These are phyloP conservation scores for Pyrrhosoma nymphula DNA, from an alignment of 2,888 invertebrate genomes.

Conservation along the genomic window DNA sequence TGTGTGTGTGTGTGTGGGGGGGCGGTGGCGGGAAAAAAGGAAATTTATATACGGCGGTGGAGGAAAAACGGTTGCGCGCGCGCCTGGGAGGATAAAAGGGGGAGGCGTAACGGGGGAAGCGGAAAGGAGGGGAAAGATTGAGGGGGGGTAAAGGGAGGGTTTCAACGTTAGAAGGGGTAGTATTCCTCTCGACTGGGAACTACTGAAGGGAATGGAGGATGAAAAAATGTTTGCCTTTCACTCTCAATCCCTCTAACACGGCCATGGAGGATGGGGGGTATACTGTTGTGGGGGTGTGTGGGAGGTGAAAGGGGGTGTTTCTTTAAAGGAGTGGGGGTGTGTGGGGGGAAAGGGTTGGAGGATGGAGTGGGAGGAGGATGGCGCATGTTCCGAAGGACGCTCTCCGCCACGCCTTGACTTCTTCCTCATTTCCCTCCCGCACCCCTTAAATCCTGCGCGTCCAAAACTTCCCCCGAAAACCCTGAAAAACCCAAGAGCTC, in stretches of 20 bases:
- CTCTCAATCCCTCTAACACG: constrained; percentile 46
- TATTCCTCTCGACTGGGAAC: neutral
- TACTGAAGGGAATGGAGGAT: neutral
- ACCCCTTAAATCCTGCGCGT: neutral
- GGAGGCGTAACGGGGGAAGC: neutral
- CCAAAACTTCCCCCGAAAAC: neutral
- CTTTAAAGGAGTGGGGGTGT: neutral
- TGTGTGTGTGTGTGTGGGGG: neutral
- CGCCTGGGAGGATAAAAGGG: neutral
- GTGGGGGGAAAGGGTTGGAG: neutral
- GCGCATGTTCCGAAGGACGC: constrained; percentile 65
- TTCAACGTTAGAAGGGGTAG: neutral
- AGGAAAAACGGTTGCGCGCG: constrained; percentile 45
- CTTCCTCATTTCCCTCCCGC: neutral
- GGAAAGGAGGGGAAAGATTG: neutral
- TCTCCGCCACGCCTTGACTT: neutral
- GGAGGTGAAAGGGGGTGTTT: neutral
- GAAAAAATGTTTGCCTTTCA: constrained; percentile 53
- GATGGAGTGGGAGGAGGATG: neutral
- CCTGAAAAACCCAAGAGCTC: neutral
- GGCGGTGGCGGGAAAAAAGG: neutral
- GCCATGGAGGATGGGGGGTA: neutral
- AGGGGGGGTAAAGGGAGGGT: neutral
- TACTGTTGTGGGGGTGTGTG: neutral
- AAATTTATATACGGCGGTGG: neutral